phyloP scores from a whole-genome alignment of 1,140 invertebrate species.

The Mycetomoellerius zeteki region DNA sequence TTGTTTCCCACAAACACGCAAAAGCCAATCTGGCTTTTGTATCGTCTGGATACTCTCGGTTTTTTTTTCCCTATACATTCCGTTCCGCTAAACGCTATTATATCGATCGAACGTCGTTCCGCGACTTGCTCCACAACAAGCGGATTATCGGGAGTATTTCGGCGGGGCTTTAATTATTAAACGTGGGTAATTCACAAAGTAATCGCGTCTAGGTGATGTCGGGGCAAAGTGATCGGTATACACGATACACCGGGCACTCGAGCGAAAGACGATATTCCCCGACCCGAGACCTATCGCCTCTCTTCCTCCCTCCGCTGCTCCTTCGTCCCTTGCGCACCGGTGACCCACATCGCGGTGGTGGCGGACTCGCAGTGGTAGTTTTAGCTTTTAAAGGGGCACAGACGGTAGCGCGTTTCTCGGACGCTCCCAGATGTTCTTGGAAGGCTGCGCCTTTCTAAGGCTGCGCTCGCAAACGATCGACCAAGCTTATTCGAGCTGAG shows the following conservation, averaged over 20 bases:
- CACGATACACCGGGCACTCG: conserved; percentile 32
- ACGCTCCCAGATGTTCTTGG: background rate
- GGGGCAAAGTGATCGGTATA: conserved; percentile 33
- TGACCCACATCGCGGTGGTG: conserved; percentile 43
- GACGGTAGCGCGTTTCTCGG: background rate
- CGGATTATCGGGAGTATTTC: conserved; percentile 15
- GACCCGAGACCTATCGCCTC: conserved; percentile 46
- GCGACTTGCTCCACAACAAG: background rate
- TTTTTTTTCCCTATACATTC: background rate
- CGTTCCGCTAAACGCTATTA: background rate
- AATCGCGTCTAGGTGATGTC: conserved; percentile 36
- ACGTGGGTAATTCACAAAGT: background rate
- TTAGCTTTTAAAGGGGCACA: conserved; percentile 58
- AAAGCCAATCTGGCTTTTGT: background rate
- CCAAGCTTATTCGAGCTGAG: background rate
- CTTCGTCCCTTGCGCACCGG: conserved; percentile 51
- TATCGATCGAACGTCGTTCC: conserved; percentile 14
- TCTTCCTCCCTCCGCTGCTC: background rate
- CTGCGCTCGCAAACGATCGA: conserved; percentile 4
- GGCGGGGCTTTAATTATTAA: conserved; percentile 44
- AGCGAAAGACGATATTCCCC: conserved; percentile 43
- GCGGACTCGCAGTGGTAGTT: conserved; percentile 47
- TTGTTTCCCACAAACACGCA: background rate
- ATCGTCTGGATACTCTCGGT: background rate
- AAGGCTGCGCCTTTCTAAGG: background rate